Conservation (phyloP, 2,797 vertebrate genomes). For the Bovichtus diacanthus region DNA sequence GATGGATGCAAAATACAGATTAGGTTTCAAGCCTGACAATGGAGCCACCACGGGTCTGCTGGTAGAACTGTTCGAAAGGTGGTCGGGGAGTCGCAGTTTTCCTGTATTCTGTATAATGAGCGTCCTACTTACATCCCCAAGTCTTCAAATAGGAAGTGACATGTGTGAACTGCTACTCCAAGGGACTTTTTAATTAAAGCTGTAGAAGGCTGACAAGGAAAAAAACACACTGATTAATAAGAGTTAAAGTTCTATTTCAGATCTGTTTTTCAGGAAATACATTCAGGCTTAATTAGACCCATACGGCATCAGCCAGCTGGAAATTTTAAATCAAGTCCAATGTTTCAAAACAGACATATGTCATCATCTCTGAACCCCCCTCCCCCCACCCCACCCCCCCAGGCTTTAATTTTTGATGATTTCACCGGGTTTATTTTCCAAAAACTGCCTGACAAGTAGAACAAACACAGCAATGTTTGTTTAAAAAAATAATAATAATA, state of each 20-base stretch:
- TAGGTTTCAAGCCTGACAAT: slow-evolving; percentile 54
- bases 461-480: slow-evolving; percentile 15
- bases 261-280: slow-evolving; percentile 85
- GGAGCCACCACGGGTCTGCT: slow-evolving; percentile 58
- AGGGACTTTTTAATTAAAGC: slow-evolving; percentile 88
- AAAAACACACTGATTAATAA: slow-evolving; percentile 84
- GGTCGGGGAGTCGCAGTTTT: slow-evolving; percentile 62
- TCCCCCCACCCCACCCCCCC: neutral
- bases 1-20: slow-evolving; percentile 73
- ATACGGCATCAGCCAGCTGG: slow-evolving; percentile 84
- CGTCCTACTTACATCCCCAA: slow-evolving; percentile 79
- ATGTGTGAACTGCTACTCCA: slow-evolving; percentile 82
- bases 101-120: slow-evolving; percentile 78
- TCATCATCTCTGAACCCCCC: slow-evolving; percentile 70
- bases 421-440: slow-evolving; percentile 71
- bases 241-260: slow-evolving; percentile 83
- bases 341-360: slow-evolving; percentile 82
- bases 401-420: slow-evolving; percentile 72
- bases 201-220: slow-evolving; percentile 78
- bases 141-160: slow-evolving; percentile 85
- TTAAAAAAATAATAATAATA: too few relatives aligned
- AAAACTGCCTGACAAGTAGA: slow-evolving; percentile 29
- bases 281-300: slow-evolving; percentile 86
- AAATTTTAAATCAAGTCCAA: slow-evolving; percentile 81
- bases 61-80: slow-evolving; percentile 61